phyloP scores from a whole-genome alignment of 1,140 invertebrate genomes.

The Diorhabda elongata region DNA sequence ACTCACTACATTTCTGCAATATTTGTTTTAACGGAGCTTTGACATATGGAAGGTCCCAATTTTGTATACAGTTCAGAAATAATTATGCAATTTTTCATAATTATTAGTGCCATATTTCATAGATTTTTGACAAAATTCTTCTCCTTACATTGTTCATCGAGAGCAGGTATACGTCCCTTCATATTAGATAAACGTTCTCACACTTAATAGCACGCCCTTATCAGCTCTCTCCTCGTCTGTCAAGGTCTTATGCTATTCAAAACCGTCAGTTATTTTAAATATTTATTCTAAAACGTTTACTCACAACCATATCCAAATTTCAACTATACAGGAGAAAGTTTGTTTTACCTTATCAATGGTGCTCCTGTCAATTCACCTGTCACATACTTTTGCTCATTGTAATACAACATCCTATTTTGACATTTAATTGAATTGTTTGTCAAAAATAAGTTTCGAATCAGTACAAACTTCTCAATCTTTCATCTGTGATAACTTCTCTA shows the following conservation, averaged over 20 bases:
- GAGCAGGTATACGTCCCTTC: no score
- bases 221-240: no score
- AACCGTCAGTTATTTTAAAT: slow-evolving; percentile 35
- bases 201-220: no score
- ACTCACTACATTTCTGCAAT: neutral
- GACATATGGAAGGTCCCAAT: neutral
- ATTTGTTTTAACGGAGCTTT: neutral
- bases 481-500: no score
- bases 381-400: neutral
- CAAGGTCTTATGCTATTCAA: neutral
- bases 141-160: no score
- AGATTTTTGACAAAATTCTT: slow-evolving; percentile 15
- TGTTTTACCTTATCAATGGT: slow-evolving; percentile 16
- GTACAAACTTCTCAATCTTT: no score
- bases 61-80: slow-evolving; percentile 23
- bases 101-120: slow-evolving; percentile 22
- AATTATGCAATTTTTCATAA: slow-evolving; percentile 20
- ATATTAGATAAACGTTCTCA: no score
- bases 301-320: slow-evolving; percentile 32
- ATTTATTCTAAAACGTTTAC: slow-evolving; percentile 28
- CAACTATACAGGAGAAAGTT: slow-evolving; percentile 21
- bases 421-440: no score
- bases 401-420: neutral
- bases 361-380: neutral
- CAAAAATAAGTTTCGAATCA: no score